Conservation (phyloP, 2,888 invertebrate species). For the Hesperia comma region DNA sequence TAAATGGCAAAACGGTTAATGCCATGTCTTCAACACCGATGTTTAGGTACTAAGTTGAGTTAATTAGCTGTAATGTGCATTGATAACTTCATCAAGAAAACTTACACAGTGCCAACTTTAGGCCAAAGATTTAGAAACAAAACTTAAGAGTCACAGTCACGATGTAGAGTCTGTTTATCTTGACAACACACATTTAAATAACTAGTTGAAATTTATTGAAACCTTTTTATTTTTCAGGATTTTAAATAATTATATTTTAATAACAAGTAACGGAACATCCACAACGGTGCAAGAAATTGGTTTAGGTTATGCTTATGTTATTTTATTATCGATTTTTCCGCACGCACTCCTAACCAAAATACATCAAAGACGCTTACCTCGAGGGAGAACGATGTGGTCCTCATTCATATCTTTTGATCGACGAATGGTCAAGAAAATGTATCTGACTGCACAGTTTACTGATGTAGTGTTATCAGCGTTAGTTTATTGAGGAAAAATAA, state of each 20-base stretch:
- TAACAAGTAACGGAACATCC: neutral
- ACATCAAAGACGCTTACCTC: constrained; percentile 85
- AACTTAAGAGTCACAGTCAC: neutral
- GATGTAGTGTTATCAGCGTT: constrained; percentile 31
- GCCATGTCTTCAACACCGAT: too few species aligned
- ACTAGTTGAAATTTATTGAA: neutral
- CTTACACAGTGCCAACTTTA: too few species aligned
- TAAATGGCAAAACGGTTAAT: too few species aligned
- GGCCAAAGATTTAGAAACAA: too few species aligned
- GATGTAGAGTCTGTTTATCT: neutral
- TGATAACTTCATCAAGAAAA: too few species aligned
- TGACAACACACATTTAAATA: neutral
- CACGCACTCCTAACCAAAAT: constrained; percentile 47
- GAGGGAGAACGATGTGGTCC: constrained; percentile 92
- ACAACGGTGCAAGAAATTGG: neutral
- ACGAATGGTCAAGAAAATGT: constrained; percentile 66
- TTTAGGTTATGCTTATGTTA: constrained; percentile 75
- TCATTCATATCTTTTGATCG: constrained; percentile 91
- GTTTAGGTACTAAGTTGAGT: too few species aligned
- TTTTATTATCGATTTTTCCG: constrained; percentile 75
- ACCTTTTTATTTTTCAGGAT: too few species aligned
- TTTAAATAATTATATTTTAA: neutral
- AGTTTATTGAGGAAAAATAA: constrained; percentile 35
- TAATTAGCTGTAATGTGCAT: too few species aligned
- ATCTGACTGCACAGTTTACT: constrained; percentile 31